A percentile compares a stretch with the other conserved stretches of the same genome.
Evolutionary conservation across 2,113 vertebrate species (phyloP).

Genomic region (Zingel zingel): DNA sequence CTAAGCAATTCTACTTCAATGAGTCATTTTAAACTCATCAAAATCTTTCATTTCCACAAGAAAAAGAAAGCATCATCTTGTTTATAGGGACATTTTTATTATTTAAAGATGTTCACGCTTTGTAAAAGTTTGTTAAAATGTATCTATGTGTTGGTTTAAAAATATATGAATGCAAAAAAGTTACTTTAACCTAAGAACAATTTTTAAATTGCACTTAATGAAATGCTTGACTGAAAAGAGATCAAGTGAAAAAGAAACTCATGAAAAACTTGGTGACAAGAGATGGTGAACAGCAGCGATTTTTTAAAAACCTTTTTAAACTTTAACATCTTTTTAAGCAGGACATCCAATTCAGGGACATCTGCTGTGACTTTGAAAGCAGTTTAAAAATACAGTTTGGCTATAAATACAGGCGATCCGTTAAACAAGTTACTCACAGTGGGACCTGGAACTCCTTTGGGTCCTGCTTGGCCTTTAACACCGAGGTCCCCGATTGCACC

Average conservation of each 20-base stretch:
- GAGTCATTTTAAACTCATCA: not conserved
- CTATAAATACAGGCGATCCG: no score
- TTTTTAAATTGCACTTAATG: no score
- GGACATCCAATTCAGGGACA: not conserved
- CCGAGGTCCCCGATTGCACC: slow-evolving; percentile 81
- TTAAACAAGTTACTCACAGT: slow-evolving; percentile 72
- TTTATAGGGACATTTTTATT: not conserved
- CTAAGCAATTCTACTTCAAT: not conserved
- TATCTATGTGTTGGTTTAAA: not conserved
- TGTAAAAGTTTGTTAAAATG: not conserved
- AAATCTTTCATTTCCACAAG: not conserved
- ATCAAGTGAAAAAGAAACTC: no score
- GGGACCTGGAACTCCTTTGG: slow-evolving; percentile 80
- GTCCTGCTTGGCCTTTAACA: slow-evolving; percentile 76
- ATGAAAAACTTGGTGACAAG: no score
- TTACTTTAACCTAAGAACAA: no score
- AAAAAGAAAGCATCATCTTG: not conserved
- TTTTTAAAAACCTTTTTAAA: no score
- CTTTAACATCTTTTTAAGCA: no score
- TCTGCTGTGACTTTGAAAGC: not conserved
- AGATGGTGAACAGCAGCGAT: no score
- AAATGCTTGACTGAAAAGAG: no score
- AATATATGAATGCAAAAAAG: not conserved
- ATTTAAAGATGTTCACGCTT: not conserved
- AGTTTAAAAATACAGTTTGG: no score